Base-by-base conservation (phyloP, 2,888 invertebrate genomes). In the Callinectes sapidus region DNA sequence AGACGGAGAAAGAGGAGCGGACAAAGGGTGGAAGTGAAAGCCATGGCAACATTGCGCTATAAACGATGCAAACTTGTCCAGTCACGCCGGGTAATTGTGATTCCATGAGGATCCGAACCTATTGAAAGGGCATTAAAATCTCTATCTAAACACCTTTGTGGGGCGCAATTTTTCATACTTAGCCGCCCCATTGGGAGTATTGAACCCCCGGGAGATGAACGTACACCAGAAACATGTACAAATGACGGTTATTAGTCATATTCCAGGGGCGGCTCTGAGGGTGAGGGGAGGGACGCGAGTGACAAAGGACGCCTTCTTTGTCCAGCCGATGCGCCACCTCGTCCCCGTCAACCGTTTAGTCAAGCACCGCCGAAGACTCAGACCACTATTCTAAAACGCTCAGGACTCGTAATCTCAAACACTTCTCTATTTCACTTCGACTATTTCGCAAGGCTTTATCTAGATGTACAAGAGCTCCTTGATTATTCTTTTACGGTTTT, bases 111-210 rank as follows among this genome's bases (percentile, higher is more conserved):
- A 92, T 92, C 90, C 90, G 90, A 92, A 92, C 92, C 92, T 90
- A 92, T 92, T 92, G 92, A 90, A 92, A 92, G 92, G 92, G 92
- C 87, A 92, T 92, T 92, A 92, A 92, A 92, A 92, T 92, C 92
- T 92, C 92, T 92, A 92, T 92, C 92, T 90, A 92, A 92, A 92
- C 92, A 92, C 92, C 90, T 92, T 92, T 92, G 92, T 92, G 90
- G 90, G 42, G 32, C 32, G 90, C 90, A 81, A 92, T 92, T 87
- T 92, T 92, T 92, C 92, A 92, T 90, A 92, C 92, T 92, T 92
- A 92, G 90, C 77, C 92, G 92, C 87, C 77, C 90, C 92, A 92
- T 92, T 92, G 90, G 90, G 77, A 48, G 92, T 92, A 92, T 92
- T 92, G 92, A 92, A 71, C 66, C 77, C 28, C 23, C 39, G 18